A percentile compares a stretch with the other conserved stretches of the same genome.
phyloP scores from a whole-genome alignment of 2,888 invertebrate genomes.

The Philaethria dido region DNA sequence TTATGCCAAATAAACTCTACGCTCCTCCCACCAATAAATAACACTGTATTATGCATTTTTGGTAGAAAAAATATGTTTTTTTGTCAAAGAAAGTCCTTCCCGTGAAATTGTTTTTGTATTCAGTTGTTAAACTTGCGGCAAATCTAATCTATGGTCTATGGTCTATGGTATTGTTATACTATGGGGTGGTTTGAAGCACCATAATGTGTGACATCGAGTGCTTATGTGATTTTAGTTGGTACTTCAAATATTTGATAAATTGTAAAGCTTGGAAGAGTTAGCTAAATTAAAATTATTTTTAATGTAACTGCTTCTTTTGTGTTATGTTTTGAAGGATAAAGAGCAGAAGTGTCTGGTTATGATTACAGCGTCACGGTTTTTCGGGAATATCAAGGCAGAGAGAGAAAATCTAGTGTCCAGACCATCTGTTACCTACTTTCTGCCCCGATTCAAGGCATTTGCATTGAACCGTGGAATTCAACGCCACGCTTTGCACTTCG shows the following conservation, averaged over 20 bases:
- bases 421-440: too few relatives aligned
- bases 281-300: not conserved
- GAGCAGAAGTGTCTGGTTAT: not conserved
- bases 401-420: too few relatives aligned
- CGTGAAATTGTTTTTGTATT: conserved; percentile 54
- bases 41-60: conserved; percentile 37
- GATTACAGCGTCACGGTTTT: not conserved
- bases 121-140: conserved; percentile 54
- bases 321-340: not conserved
- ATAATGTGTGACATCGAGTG: conserved; percentile 43
- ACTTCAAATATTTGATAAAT: conserved; percentile 46
- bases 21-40: conserved; percentile 61
- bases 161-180: conserved; percentile 53
- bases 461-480: too few relatives aligned
- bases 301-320: not conserved
- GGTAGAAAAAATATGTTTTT: conserved; percentile 30
- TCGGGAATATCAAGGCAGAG: too few relatives aligned
- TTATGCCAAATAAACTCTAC: conserved; percentile 77
- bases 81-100: conserved; percentile 51
- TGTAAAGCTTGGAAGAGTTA: conserved; percentile 10
- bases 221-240: conserved; percentile 47
- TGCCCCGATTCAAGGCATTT: too few relatives aligned
- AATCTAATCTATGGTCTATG: too few relatives aligned
- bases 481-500: too few relatives aligned
- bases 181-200: conserved; percentile 44